phyloP scores from a whole-genome alignment of 2,113 vertebrate genomes.

The Pachycephala philippinensis region DNA sequence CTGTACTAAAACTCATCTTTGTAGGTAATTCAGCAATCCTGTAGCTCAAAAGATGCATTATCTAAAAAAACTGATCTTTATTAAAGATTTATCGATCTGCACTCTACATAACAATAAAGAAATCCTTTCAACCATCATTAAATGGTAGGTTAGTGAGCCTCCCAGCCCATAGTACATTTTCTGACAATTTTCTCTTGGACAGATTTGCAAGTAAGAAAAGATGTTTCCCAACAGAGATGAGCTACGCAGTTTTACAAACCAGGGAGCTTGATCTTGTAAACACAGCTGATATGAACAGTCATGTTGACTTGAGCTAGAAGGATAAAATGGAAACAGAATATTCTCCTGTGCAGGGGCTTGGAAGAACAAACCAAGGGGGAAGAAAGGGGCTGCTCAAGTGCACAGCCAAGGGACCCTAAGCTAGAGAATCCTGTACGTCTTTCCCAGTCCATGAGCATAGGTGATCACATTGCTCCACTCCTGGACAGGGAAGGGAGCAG shows the following conservation, averaged over 20 bases:
- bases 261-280: not conserved
- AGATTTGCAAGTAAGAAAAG: not conserved
- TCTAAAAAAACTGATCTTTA: constrained; percentile 12
- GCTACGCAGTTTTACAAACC: not conserved
- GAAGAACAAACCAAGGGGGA: not conserved
- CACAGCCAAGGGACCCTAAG: not conserved
- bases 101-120: not conserved
- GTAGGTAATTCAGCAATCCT: not conserved
- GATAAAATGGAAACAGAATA: not conserved
- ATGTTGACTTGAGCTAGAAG: not conserved
- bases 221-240: not conserved
- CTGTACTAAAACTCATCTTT: not conserved
- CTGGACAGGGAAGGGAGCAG: not conserved
- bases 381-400: not conserved
- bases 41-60: constrained; percentile 7
- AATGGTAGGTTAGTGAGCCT: not conserved
- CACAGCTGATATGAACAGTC: not conserved
- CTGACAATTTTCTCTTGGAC: not conserved
- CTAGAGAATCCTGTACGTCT: not conserved
- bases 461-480: accelerated
- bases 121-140: not conserved
- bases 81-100: constrained; percentile 27
- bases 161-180: not conserved
- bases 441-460: accelerated
- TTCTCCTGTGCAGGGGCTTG: not conserved